phyloP scores from a whole-genome alignment of 2,797 vertebrate species.

The Periophthalmus magnuspinnatus region DNA sequence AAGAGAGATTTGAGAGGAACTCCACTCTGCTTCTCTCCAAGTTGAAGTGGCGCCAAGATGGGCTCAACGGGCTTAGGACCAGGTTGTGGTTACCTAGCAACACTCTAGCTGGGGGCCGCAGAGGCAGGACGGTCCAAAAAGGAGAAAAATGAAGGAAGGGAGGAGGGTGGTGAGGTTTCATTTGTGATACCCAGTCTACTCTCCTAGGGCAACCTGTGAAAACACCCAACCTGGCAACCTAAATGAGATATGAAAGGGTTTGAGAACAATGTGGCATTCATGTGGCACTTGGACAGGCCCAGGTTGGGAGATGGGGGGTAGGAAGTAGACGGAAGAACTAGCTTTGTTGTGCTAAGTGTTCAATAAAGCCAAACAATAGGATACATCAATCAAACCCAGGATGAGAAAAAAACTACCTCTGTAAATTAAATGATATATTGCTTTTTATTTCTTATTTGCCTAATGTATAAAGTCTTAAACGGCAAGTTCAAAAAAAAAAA shows the following conservation, averaged over 20 bases:
- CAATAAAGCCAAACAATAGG: background rate
- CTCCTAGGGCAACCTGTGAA: slow-evolving; percentile 8
- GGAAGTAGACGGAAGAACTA: slow-evolving; percentile 5
- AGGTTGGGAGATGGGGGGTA: slow-evolving; percentile 5
- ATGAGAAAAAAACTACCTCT: background rate
- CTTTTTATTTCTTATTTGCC: background rate
- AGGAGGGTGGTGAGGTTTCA: slow-evolving; percentile 7
- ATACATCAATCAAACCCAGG: background rate
- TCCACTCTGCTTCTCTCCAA: slow-evolving; percentile 42
- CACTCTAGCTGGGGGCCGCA: slow-evolving; percentile 66
- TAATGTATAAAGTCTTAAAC: background rate
- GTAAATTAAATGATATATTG: background rate
- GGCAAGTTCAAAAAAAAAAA: background rate
- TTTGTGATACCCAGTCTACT: slow-evolving; percentile 12
- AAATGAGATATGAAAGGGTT: slow-evolving; percentile 6
- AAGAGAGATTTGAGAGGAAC: slow-evolving; percentile 55
- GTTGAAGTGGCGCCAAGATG: slow-evolving; percentile 58
- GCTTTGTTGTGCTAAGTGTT: slow-evolving; percentile 7
- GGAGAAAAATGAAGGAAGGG: slow-evolving; percentile 18
- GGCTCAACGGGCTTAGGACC: slow-evolving; percentile 66
- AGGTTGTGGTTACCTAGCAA: slow-evolving; percentile 85
- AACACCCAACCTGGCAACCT: slow-evolving; percentile 18
- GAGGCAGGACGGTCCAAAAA: slow-evolving; percentile 43
- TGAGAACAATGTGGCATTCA: slow-evolving; percentile 13
- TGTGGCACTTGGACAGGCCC: background rate